Conservation (phyloP, 2,888 invertebrate species). For the Hemaris fuciformis region DNA sequence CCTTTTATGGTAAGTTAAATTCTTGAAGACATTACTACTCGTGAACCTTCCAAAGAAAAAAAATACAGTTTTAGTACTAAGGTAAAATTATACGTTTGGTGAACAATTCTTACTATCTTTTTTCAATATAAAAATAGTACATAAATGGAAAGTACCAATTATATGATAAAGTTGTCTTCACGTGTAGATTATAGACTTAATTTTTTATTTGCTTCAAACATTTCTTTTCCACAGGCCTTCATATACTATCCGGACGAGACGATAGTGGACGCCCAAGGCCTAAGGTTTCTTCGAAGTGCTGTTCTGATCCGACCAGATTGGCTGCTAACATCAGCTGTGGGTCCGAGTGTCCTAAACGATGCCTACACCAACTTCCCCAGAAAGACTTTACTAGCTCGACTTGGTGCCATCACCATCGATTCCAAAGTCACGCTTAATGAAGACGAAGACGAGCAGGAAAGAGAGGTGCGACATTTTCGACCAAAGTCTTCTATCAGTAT, state of each 20-base stretch:
- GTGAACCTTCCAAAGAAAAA: too few relatives aligned
- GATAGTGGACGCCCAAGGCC: conserved; percentile 45
- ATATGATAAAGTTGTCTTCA: too few relatives aligned
- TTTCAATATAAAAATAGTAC: too few relatives aligned
- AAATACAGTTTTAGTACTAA: too few relatives aligned
- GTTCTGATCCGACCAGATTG: conserved; percentile 58
- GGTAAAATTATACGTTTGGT: too few relatives aligned
- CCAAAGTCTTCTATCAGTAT: too few relatives aligned
- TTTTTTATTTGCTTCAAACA: background rate
- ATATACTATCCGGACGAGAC: conserved; percentile 64
- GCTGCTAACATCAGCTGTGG: conserved; percentile 60
- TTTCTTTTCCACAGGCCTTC: conserved; percentile 51
- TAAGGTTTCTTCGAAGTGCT: conserved; percentile 55
- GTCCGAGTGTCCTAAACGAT: conserved; percentile 34
- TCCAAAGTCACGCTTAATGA: conserved; percentile 59
- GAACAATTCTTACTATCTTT: too few relatives aligned
- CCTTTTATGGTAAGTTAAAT: conserved; percentile 60
- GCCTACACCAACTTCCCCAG: conserved; percentile 50
- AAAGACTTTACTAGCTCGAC: conserved; percentile 65
- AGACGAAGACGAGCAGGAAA: conserved; percentile 72
- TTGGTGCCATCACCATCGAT: conserved; percentile 61
- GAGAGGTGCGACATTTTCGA: conserved; percentile 48
- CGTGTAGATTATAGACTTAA: too few relatives aligned
- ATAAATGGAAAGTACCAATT: too few relatives aligned
- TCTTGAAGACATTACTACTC: background rate